These are phyloP conservation scores for Delichon dasypus DNA, from an alignment of 2,797 vertebrate genomes.

Conservation along the genomic window DNA sequence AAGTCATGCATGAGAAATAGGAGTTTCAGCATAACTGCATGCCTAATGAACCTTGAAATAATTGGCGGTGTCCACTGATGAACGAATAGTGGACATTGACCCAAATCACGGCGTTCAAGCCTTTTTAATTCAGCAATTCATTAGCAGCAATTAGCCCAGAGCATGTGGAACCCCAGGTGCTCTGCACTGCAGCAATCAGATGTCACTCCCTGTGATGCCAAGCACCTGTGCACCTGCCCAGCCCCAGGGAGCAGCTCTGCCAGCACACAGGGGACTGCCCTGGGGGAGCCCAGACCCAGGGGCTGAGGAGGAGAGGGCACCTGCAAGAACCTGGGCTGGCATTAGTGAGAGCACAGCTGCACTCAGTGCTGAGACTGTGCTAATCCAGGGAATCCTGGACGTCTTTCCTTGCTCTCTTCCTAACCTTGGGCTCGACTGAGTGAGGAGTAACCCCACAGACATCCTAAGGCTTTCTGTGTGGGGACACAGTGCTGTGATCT, in stretches of 20 bases:
- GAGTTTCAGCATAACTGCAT: neutral
- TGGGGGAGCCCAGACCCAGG: neutral
- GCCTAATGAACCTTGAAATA: conserved; percentile 20
- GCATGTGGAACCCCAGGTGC: neutral
- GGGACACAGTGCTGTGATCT: no score
- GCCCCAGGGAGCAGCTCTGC: neutral
- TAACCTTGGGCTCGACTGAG: neutral
- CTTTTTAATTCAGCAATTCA: neutral
- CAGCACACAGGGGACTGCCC: neutral
- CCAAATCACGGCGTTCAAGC: neutral
- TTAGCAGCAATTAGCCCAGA: conserved; percentile 5
- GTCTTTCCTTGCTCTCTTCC: neutral
- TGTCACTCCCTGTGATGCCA: neutral
- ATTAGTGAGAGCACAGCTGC: neutral
- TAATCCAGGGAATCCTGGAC: neutral
- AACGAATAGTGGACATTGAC: neutral
- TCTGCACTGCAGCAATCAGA: neutral
- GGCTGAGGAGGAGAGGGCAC: neutral
- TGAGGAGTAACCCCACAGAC: neutral
- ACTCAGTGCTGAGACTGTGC: neutral
- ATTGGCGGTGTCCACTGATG: neutral
- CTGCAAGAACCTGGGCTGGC: neutral
- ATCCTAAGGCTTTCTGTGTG: neutral
- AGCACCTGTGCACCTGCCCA: neutral
- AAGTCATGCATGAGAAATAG: neutral